These are phyloP conservation scores for Heterodera carotae DNA, from an alignment of 1,140 invertebrate species.

Conservation along the genomic window DNA sequence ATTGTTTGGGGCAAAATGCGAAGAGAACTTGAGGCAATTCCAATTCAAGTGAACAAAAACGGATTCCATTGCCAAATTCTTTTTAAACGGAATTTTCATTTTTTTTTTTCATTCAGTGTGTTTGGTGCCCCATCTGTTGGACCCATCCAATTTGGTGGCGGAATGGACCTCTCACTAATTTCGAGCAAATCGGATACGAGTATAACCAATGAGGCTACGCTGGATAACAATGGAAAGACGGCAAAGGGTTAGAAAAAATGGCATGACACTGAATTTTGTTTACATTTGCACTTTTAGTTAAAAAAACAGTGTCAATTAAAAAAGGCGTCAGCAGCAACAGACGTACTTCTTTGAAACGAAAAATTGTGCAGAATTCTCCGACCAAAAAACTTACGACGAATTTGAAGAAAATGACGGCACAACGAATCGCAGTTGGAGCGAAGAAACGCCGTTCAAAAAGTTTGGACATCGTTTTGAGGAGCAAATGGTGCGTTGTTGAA, in stretches of 20 bases:
- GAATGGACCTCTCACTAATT: not conserved
- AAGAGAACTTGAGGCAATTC: not conserved
- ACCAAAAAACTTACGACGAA: not conserved
- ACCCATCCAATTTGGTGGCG: not conserved
- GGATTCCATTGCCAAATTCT: too few relatives aligned
- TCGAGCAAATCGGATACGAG: not conserved
- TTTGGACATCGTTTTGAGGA: not conserved
- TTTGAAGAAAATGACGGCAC: not conserved
- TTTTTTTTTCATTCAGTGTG: not conserved
- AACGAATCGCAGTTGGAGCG: not conserved
- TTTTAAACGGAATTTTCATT: too few relatives aligned
- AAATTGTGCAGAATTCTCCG: not conserved
- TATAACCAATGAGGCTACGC: too few relatives aligned
- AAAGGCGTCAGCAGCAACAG: not conserved
- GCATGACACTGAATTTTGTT: not conserved
- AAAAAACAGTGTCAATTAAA: not conserved
- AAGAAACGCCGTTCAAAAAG: not conserved
- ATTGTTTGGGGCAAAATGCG: not conserved
- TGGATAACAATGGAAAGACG: not conserved
- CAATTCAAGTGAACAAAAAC: not conserved
- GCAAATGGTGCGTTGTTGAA: not conserved
- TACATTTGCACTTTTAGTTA: not conserved
- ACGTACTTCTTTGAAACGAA: not conserved
- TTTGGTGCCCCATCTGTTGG: not conserved
- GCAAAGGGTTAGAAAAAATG: not conserved